Evolutionary conservation across 92 coral and sea anemone species (phyloP).

Genomic region (Porites cylindrica): DNA sequence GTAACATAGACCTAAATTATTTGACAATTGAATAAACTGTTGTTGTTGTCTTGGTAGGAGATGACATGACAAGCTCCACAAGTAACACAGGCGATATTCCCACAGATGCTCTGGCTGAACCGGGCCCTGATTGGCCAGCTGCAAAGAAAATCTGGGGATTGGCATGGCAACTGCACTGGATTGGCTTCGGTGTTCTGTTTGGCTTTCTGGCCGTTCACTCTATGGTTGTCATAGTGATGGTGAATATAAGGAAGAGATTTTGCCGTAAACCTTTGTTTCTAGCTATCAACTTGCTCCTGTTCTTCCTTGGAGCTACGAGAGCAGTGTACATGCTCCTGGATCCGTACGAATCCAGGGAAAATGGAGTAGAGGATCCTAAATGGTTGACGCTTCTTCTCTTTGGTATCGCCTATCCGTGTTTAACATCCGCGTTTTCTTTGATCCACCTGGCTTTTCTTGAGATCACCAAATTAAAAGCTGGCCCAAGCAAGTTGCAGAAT

Average conservation of each 20-base stretch:
- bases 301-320: slow-evolving; percentile 71
- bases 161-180: slow-evolving; percentile 82
- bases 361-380: slow-evolving; percentile 59
- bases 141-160: slow-evolving; percentile 69
- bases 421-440: slow-evolving; percentile 83
- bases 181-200: slow-evolving; percentile 73
- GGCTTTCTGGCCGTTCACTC: slow-evolving; percentile 77
- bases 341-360: slow-evolving; percentile 85
- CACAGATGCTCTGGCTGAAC: slow-evolving; percentile 62
- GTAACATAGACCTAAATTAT: too few relatives aligned
- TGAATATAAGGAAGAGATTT: slow-evolving; percentile 62
- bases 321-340: slow-evolving; percentile 74
- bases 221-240: slow-evolving; percentile 51
- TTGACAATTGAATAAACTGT: too few relatives aligned
- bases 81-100: background rate
- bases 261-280: slow-evolving; percentile 64
- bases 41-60: background rate
- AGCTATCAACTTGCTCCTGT: slow-evolving; percentile 75
- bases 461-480: slow-evolving; percentile 72
- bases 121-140: slow-evolving; percentile 84
- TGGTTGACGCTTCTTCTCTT: slow-evolving; percentile 60
- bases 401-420: slow-evolving; percentile 89
- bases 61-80: slow-evolving; percentile 19
- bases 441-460: slow-evolving; percentile 88
- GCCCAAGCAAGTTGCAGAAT: slow-evolving; percentile 64